Evolutionary conservation across 2,797 vertebrate genomes (phyloP).

Genomic region (Eospalax fontanierii): DNA sequence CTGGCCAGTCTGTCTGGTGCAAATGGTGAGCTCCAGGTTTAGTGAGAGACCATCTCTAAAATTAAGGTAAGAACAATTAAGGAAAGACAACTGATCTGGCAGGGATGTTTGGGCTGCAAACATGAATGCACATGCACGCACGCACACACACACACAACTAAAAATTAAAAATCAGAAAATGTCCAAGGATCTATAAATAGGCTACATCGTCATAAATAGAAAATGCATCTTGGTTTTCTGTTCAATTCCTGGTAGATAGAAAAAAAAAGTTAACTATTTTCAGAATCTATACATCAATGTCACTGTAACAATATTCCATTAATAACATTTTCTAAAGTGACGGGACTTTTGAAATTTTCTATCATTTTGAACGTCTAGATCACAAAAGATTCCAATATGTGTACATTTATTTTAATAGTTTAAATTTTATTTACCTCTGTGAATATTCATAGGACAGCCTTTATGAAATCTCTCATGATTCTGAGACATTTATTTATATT

Average conservation of each 20-base stretch:
- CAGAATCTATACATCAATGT: background rate
- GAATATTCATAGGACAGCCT: slow-evolving; percentile 30
- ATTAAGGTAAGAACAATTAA: background rate
- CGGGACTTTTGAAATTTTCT: slow-evolving; percentile 56
- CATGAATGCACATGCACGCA: background rate
- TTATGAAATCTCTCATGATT: slow-evolving; percentile 67
- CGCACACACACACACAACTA: background rate
- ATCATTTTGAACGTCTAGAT: slow-evolving; percentile 36
- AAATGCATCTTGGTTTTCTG: slow-evolving; percentile 53
- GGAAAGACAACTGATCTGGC: too few species aligned
- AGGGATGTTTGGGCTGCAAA: background rate
- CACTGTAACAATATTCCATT: slow-evolving; percentile 51
- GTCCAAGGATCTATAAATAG: slow-evolving; percentile 66
- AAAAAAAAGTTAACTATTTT: slow-evolving; percentile 60
- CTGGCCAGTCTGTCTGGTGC: background rate
- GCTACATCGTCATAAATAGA: slow-evolving; percentile 55
- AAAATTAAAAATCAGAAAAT: slow-evolving; percentile 5
- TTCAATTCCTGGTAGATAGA: slow-evolving; percentile 55
- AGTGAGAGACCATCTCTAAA: background rate
- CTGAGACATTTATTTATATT: slow-evolving; percentile 64
- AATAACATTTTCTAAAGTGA: slow-evolving; percentile 58
- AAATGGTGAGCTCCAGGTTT: background rate
- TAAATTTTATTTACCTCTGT: slow-evolving; percentile 64
- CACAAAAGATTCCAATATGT: slow-evolving; percentile 63
- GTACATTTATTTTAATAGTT: slow-evolving; percentile 60